Conservation (phyloP, 2,888 invertebrate species). For the Petrolisthes manimaculis region DNA sequence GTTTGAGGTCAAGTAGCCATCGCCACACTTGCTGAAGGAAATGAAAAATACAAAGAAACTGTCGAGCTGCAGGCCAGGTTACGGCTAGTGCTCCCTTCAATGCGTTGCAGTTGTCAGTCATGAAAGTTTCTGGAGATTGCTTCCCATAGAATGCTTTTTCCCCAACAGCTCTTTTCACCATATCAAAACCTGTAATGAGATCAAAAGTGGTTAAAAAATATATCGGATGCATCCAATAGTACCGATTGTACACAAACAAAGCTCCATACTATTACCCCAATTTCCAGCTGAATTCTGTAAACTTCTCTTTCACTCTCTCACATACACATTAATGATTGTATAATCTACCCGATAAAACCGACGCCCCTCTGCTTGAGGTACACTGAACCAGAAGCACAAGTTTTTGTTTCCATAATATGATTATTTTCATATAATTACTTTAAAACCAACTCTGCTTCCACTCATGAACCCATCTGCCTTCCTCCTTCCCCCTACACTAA, state of each 20-base stretch:
- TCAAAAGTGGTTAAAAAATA: slow-evolving; percentile 13
- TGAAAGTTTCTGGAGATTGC: no score
- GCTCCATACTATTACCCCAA: background rate
- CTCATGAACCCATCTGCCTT: no score
- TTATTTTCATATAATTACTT: no score
- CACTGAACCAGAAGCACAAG: no score
- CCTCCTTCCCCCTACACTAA: no score
- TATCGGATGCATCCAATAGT: background rate
- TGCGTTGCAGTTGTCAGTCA: background rate
- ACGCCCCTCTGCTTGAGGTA: no score
- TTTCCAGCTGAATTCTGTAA: slow-evolving; percentile 7
- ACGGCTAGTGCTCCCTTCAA: background rate
- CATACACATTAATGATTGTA: background rate
- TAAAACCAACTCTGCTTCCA: no score
- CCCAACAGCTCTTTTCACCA: slow-evolving; percentile 13
- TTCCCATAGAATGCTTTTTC: slow-evolving; percentile 4
- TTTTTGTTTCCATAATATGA: no score
- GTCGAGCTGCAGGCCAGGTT: slow-evolving; percentile 17
- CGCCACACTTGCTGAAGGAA: slow-evolving; percentile 16
- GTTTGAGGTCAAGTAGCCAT: slow-evolving; percentile 20
- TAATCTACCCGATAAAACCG: no score
- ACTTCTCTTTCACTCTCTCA: background rate
- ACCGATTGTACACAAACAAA: background rate
- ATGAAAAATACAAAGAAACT: slow-evolving; percentile 15
- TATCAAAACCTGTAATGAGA: slow-evolving; percentile 17